A percentile compares a stretch with the other conserved stretches of the same genome.
Evolutionary conservation across 2,888 invertebrate species (phyloP).

Genomic region (Stegana nigrithorax): DNA sequence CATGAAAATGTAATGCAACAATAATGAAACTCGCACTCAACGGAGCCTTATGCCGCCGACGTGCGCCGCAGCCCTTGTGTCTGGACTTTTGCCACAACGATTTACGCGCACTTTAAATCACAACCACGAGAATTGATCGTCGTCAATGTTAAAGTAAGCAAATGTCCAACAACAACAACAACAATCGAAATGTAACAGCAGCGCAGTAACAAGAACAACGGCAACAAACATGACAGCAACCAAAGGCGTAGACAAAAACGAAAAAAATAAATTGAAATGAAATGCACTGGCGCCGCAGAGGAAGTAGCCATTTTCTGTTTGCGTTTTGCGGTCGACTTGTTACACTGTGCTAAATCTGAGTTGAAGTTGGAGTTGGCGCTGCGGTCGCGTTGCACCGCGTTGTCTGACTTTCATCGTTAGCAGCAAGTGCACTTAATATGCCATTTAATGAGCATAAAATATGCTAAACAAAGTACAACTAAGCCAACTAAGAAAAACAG

Average conservation of each 20-base stretch:
- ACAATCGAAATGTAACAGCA: no score
- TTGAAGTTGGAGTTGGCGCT: not conserved
- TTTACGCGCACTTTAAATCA: slow-evolving; percentile 57
- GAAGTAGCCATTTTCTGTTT: slow-evolving; percentile 33
- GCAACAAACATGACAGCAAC: slow-evolving; percentile 20
- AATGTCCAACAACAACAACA: slow-evolving; percentile 17
- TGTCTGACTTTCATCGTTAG: not conserved
- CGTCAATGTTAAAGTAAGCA: slow-evolving; percentile 38
- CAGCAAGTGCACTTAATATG: slow-evolving; percentile 36
- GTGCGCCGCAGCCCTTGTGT: not conserved
- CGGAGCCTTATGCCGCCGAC: not conserved
- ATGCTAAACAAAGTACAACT: slow-evolving; percentile 46
- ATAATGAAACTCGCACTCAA: slow-evolving; percentile 45
- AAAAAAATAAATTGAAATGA: no score
- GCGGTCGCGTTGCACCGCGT: not conserved
- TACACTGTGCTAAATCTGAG: no score
- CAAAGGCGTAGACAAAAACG: not conserved
- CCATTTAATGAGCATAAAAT: slow-evolving; percentile 53
- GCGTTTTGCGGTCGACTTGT: slow-evolving; percentile 23
- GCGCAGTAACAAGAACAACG: slow-evolving; percentile 20
- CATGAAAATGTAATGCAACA: slow-evolving; percentile 50
- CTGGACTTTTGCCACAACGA: slow-evolving; percentile 50
- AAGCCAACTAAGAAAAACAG: no score
- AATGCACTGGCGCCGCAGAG: slow-evolving; percentile 18
- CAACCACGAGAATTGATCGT: slow-evolving; percentile 53